Evolutionary conservation across 2,797 vertebrate species (phyloP).

Genomic region (Hozukius guyotensis): DNA sequence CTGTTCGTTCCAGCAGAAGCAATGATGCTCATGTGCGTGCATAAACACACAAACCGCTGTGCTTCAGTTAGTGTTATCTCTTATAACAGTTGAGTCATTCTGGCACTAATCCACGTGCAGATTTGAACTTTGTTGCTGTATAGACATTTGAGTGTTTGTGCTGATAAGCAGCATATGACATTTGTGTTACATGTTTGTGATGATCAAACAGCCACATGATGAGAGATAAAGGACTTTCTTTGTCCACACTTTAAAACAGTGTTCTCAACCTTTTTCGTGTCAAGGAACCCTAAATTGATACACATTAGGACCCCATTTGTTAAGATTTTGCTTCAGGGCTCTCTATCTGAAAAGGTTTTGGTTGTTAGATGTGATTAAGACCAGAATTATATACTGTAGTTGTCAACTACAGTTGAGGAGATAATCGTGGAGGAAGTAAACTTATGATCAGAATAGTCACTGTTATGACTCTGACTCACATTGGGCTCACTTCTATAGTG

Average conservation of each 20-base stretch:
- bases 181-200: background rate
- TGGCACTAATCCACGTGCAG: background rate
- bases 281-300: too few species aligned
- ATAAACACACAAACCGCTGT: background rate
- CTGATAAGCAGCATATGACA: background rate
- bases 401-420: too few species aligned
- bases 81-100: background rate
- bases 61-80: constrained; percentile 9
- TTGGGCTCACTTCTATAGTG: too few species aligned
- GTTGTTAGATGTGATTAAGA: too few species aligned
- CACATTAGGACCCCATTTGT: too few species aligned
- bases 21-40: background rate
- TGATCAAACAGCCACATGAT: background rate
- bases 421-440: too few species aligned
- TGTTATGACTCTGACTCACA: too few species aligned
- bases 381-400: too few species aligned
- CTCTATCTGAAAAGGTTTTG: too few species aligned
- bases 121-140: background rate
- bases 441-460: too few species aligned
- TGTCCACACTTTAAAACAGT: background rate
- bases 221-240: background rate
- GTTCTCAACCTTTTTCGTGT: too few species aligned
- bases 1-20: background rate
- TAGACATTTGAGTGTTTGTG: background rate
- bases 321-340: too few species aligned